These are phyloP conservation scores for Drosophila lini DNA, from an alignment of 1,140 invertebrate species.

Conservation along the genomic window DNA sequence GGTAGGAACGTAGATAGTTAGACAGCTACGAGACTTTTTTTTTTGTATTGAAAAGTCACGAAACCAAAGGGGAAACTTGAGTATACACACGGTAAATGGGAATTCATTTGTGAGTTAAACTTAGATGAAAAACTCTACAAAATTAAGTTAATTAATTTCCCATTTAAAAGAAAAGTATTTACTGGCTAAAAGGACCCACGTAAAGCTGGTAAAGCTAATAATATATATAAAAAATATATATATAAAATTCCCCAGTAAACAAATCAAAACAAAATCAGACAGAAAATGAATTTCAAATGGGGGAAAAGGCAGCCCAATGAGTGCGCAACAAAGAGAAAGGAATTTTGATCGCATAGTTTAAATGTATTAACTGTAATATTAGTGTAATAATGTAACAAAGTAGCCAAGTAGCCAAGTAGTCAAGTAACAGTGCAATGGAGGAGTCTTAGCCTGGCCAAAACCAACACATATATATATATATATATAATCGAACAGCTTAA, in stretches of 20 bases:
- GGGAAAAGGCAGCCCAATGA: not conserved
- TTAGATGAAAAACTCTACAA: not conserved
- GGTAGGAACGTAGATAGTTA: not conserved
- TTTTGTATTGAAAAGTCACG: not conserved
- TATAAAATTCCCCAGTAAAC: not conserved
- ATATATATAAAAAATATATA: not conserved
- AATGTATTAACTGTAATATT: slow-evolving; percentile 10
- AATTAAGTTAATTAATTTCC: not conserved
- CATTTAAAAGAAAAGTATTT: not conserved
- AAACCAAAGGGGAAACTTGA: not conserved
- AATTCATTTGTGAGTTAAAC: not conserved
- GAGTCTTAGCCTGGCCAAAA: slow-evolving; percentile 35
- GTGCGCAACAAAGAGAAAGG: slow-evolving; percentile 26
- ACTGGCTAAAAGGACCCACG: too few species aligned
- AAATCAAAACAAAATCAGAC: not conserved
- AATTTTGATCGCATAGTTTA: slow-evolving; percentile 16
- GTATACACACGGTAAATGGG: too few species aligned
- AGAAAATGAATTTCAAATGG: not conserved
- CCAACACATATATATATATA: slow-evolving; percentile 24
- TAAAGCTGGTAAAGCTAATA: not conserved
- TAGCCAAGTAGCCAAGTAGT: not conserved
- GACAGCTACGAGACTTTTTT: not conserved
- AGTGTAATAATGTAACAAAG: slow-evolving; percentile 11
- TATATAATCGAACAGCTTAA: slow-evolving; percentile 63
- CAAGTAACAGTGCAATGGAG: slow-evolving; percentile 22